Evolutionary conservation across 2,113 vertebrate genomes (phyloP), one percentile per base, ranked within the genome.

Genomic region (Dromiciops gliroides): DNA sequence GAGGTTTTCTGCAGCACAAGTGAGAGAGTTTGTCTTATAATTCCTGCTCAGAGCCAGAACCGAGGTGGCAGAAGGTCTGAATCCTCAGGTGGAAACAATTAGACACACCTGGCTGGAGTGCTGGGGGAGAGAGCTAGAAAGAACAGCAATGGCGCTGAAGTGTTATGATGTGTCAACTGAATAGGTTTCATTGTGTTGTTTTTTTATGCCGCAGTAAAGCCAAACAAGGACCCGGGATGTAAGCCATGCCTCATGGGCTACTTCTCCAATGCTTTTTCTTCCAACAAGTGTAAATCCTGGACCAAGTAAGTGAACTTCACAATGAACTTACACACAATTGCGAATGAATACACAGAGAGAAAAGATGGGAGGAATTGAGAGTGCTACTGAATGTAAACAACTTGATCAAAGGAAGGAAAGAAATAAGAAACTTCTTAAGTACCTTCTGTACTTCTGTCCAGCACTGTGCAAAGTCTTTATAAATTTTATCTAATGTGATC

Each of bases 271-370:
- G 48, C 96, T 2, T 95, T 96, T 53, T 99, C 98, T n/a, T 97
- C 98, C 75, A 98, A 99, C 0, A 92, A 97, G 3, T 99, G 99
- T 98, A 99, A 98, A 98, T 98, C 96, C 50, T 99, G 99, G 99
- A 99, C 99, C 50, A 99, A 99, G 99, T 99, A 98, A 99, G 99
- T 98, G 19, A 51, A 11, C 11, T 90, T 26, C 8, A 22, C 25
- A 44, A 49, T 92, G 92, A 28, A 60, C 49, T 48, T 49, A 48
- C 3, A 90, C 25, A 50, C 48, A n/a, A 31, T 31, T 44, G 67
- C n/a, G 44, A 83, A 44, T 83, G 19, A 83, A 83, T 83, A 22
- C 16, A 83, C 37, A 83, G 1, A 44, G n/a, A 83, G 67, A 83
- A 8, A 44, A 83, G 67, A 2, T 0, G 0, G 22, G 37, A 75